Percentiles rank a stretch among this genome's conserved stretches.
Conservation (phyloP, 2,797 vertebrate genomes). For the Odontamblyopus lacepedii region DNA sequence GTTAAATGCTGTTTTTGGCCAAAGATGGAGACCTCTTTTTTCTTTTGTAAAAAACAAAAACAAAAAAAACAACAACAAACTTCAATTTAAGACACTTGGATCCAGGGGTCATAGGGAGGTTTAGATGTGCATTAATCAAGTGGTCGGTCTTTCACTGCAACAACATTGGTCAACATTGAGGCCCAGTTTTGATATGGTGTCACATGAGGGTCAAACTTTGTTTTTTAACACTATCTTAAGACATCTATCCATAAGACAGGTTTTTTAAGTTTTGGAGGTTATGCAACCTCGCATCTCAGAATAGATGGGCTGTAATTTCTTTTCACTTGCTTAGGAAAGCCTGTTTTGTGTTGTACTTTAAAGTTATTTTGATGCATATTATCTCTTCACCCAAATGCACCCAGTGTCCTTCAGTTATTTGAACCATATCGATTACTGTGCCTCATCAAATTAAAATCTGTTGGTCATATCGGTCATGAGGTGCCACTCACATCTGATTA, state of each 20-base stretch:
- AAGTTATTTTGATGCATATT: background rate
- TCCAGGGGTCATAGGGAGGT: constrained; percentile 62
- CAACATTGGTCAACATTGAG: constrained; percentile 62
- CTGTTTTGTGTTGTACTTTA: background rate
- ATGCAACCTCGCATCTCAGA: background rate
- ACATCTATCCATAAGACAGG: too few species aligned
- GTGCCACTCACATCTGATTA: constrained; percentile 57
- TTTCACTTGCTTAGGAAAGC: background rate
- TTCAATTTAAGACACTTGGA: background rate
- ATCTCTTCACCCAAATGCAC: constrained; percentile 13
- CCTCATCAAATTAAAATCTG: constrained; percentile 55
- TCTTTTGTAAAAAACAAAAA: too few species aligned
- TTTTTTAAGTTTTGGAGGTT: background rate
- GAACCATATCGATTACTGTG: constrained; percentile 60
- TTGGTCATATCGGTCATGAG: constrained; percentile 48
- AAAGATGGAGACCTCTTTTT: too few species aligned
- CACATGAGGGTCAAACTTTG: background rate
- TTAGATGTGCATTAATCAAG: constrained; percentile 70
- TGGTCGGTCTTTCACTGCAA: constrained; percentile 50
- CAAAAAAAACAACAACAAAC: too few species aligned
- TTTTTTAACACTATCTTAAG: background rate
- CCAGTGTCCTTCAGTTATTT: constrained; percentile 25
- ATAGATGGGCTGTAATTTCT: background rate
- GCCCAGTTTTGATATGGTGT: constrained; percentile 32
- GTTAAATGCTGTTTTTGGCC: background rate